phyloP scores from a whole-genome alignment of 2,797 vertebrate species.

The Prunella strophiata region DNA sequence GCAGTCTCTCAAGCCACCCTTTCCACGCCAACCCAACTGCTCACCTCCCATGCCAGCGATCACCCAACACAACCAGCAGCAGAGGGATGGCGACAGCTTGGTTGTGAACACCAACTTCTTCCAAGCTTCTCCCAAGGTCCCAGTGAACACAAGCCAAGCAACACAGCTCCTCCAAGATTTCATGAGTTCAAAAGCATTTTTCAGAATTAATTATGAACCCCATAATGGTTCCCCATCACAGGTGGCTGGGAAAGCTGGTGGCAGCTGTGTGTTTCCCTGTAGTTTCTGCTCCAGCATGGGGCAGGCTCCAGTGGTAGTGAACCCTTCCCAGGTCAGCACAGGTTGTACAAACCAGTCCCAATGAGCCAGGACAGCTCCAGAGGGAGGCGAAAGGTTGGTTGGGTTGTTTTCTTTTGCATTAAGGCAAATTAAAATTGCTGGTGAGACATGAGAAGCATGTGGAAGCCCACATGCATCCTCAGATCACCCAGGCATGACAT shows the following conservation, averaged over 20 bases:
- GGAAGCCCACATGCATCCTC: background rate
- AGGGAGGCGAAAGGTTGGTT: background rate
- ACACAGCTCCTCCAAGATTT: background rate
- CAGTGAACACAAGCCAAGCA: background rate
- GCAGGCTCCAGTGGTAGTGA: background rate
- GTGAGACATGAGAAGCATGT: background rate
- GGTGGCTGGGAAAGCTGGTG: background rate
- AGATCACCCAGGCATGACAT: background rate
- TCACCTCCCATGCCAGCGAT: background rate
- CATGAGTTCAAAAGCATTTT: background rate
- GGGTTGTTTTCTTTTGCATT: background rate
- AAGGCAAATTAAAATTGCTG: background rate
- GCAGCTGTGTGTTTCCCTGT: background rate
- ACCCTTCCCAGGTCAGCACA: background rate
- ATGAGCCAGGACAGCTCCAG: background rate
- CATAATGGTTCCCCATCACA: fast-evolving
- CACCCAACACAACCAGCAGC: fast-evolving
- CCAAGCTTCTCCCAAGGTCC: background rate
- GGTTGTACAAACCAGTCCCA: background rate
- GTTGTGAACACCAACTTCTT: background rate
- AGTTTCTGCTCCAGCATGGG: background rate
- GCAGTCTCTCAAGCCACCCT: background rate
- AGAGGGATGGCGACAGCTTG: background rate
- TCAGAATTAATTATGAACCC: background rate
- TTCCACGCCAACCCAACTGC: background rate